phyloP scores from a whole-genome alignment of 2,797 vertebrate species.

The Sebastes goodei region DNA sequence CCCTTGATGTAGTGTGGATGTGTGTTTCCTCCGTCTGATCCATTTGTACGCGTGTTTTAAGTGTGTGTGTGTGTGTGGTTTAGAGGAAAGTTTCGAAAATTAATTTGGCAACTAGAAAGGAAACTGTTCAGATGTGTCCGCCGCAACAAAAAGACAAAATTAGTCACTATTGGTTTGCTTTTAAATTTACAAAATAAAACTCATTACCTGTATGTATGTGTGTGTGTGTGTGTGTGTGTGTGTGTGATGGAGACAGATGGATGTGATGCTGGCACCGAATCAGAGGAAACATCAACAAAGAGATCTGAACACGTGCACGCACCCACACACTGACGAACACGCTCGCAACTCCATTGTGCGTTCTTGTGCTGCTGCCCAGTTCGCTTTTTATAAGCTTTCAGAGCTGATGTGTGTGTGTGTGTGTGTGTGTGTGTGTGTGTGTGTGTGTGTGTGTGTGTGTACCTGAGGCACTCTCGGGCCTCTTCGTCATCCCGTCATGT shows the following conservation, averaged over 20 bases:
- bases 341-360: conserved; percentile 29
- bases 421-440: conserved; percentile 21
- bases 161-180: background rate
- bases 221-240: conserved; percentile 8
- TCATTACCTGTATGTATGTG: background rate
- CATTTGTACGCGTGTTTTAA: background rate
- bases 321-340: conserved; percentile 11
- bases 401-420: conserved; percentile 24
- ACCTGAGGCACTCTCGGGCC: conserved; percentile 26
- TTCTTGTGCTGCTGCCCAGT: conserved; percentile 46
- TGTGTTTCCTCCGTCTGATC: background rate
- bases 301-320: conserved; percentile 43
- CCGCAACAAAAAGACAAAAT: background rate
- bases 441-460: conserved; percentile 29
- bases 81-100: conserved; percentile 10
- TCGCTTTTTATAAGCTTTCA: conserved; percentile 38
- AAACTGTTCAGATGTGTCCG: background rate
- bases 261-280: conserved; percentile 68
- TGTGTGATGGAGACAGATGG: conserved; percentile 60
- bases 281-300: conserved; percentile 69
- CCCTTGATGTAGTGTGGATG: background rate
- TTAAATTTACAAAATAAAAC: conserved; percentile 13
- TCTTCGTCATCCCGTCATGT: conserved; percentile 34
- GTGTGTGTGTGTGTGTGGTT: conserved; percentile 2
- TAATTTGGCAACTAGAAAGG: background rate